Evolutionary conservation across 30 jellyfish, hydroid and myxozoan genomes (phyloP).

Genomic region (Aurelia sp.): DNA sequence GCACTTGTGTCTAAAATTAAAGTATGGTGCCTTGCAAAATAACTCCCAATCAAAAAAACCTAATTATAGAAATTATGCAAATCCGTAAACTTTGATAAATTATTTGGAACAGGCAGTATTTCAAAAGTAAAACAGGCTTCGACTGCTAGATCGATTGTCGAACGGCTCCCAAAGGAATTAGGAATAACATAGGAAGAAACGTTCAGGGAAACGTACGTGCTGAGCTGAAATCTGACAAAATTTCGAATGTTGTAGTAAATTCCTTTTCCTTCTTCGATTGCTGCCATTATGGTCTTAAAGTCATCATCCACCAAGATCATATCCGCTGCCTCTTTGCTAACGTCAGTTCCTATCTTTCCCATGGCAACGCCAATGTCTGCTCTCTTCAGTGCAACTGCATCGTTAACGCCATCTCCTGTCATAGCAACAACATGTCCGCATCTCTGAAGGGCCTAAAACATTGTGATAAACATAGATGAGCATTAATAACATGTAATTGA

Average conservation of each 20-base stretch:
- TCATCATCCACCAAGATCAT: constrained; percentile 94
- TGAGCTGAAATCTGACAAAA: constrained; percentile 94
- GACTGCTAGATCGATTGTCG: too few relatives aligned
- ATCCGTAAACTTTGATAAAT: too few relatives aligned
- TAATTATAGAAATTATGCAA: too few relatives aligned
- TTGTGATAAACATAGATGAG: neutral
- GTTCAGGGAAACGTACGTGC: constrained; percentile 82
- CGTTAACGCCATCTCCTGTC: constrained; percentile 99
- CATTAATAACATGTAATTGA: too few relatives aligned
- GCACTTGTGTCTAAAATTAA: too few relatives aligned
- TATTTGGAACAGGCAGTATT: too few relatives aligned
- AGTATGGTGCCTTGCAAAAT: too few relatives aligned
- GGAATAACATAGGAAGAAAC: too few relatives aligned
- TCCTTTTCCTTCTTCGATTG: constrained; percentile 97
- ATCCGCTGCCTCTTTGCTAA: constrained; percentile 98
- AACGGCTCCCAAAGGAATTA: too few relatives aligned
- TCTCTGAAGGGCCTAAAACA: constrained; percentile 79
- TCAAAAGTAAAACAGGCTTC: too few relatives aligned
- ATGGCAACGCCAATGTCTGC: constrained; percentile 97
- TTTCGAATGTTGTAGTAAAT: constrained; percentile 88
- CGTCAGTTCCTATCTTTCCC: constrained; percentile 99
- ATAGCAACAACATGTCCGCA: constrained; percentile 96
- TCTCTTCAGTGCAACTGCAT: constrained; percentile 92
- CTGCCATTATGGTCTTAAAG: constrained; percentile 89
- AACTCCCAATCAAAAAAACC: too few relatives aligned